Evolutionary conservation across 2,888 invertebrate genomes (phyloP), one percentile per base, ranked within the genome.

Genomic region (Brenthis hecate): DNA sequence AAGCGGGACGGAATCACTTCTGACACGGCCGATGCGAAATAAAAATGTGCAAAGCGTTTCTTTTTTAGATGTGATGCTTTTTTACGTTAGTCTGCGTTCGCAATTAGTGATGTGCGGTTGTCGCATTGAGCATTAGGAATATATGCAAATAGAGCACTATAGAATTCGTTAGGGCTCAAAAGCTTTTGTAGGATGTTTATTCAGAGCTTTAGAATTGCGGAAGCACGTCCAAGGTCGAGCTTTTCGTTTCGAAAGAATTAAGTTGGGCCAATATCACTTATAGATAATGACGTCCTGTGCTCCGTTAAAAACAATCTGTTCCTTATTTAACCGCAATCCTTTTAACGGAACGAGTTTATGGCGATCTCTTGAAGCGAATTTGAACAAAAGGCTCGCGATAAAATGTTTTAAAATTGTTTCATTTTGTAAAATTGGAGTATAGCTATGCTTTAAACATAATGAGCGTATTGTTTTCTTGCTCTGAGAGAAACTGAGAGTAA

Each of bases 41-140:
- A 92, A 92, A 92, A 92, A 92, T 91, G 91, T 91, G 90, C 89
- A 90, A 86, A 88, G 86, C 81, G 85, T 85, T 88, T 85, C 86
- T 88, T 91, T 91, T 92, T 91, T 89, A 86, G 87, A 80, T 91
- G 91, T 88, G 88, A 89, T 91, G 89, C 86, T 90, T 90, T 91
- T 91, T 92, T 92, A 85, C 87, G 87, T 89, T 89, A 89, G 92
- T 92, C 91, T 91, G 91, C 91, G 91, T 91, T 91, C 82, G 88
- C 91, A 92, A 92, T 92, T 92, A 92, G 92, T 90, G 89, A 87
- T 91, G 90, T 89, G 89, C 85, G 88, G 87, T 82, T 85, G 88
- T 86, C 87, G 83, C 83, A 84, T 84, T 83, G 87, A 84, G 84
- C 79, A 85, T 87, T 86, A 86, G 85, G 85, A 83, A 83, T 85